Conservation (phyloP, 23 tunicate species). For the Oikopleura albicans region DNA sequence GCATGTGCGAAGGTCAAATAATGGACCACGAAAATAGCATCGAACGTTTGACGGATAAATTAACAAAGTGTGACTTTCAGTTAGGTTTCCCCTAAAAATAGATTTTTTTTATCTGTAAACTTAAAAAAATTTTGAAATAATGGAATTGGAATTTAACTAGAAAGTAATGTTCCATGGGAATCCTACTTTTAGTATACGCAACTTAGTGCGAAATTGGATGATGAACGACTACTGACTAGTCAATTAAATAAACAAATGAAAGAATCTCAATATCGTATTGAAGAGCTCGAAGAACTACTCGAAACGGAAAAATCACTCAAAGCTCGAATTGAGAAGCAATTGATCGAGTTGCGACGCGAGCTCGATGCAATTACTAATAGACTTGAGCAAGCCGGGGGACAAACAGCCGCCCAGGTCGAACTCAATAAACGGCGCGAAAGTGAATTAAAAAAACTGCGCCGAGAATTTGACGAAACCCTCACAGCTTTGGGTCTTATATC, state of each 20-base stretch:
- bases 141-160: no score
- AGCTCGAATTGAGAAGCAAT: conserved; percentile 22
- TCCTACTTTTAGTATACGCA: conserved; percentile 77
- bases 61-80: no score
- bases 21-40: no score
- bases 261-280: conserved; percentile 44
- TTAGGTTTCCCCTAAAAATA: no score
- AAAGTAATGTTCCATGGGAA: no score
- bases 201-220: conserved; percentile 74
- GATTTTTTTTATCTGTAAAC: no score
- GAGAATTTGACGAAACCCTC: conserved; percentile 23
- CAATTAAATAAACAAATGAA: conserved; percentile 78
- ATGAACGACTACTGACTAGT: conserved; percentile 59
- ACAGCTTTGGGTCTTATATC: no score
- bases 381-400: conserved; percentile 27
- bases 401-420: conserved; percentile 24
- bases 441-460: conserved; percentile 24
- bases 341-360: conserved; percentile 22
- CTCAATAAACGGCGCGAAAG: conserved; percentile 25
- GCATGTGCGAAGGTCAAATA: no score
- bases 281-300: conserved; percentile 26
- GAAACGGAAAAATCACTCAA: conserved; percentile 24
- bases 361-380: conserved; percentile 23
- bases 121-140: no score
- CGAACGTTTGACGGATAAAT: no score